These are phyloP conservation scores for Clarias platycephalus DNA, from an alignment of 2,797 vertebrate species.

Conservation along the genomic window DNA sequence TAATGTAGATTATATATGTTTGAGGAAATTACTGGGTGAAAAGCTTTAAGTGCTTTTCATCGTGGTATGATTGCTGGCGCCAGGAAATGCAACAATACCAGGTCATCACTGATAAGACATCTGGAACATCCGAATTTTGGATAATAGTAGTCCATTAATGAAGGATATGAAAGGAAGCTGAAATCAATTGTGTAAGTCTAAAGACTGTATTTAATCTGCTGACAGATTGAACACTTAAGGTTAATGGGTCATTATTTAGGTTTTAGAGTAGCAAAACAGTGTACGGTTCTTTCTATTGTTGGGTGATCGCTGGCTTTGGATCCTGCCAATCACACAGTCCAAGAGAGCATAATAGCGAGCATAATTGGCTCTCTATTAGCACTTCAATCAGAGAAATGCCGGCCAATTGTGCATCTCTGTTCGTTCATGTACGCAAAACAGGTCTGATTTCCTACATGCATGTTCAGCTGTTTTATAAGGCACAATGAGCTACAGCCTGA, in stretches of 20 bases:
- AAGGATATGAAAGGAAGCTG: conserved; percentile 1
- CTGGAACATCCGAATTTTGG: neutral
- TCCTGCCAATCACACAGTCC: neutral
- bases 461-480: neutral
- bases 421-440: neutral
- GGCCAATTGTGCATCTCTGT: neutral
- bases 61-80: neutral
- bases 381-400: neutral
- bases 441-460: neutral
- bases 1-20: neutral
- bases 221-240: neutral
- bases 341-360: neutral
- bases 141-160: conserved; percentile 15
- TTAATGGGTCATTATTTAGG: conserved; percentile 23
- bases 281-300: neutral
- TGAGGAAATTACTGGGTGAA: neutral
- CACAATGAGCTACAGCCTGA: conserved; percentile 10
- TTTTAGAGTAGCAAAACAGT: neutral
- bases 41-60: neutral
- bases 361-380: neutral
- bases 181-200: conserved; percentile 8
- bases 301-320: neutral
- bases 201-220: conserved; percentile 14
- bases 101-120: neutral
- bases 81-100: conserved; percentile 5